Conservation (phyloP, 1,140 invertebrate genomes). For the Papilio polytes region DNA sequence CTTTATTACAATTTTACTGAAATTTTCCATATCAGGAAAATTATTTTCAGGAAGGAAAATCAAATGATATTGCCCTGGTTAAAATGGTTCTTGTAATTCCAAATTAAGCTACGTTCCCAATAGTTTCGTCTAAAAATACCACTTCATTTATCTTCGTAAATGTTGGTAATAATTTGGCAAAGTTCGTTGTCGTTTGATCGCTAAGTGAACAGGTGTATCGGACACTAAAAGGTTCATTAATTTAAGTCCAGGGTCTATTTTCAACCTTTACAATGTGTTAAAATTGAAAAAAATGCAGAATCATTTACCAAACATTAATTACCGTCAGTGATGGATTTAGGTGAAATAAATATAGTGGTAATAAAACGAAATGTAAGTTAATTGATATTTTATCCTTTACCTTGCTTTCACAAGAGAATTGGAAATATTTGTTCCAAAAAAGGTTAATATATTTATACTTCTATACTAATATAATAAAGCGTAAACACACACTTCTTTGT, state of each 20-base stretch:
- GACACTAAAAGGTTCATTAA: slow-evolving; percentile 31
- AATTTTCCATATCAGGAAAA: not conserved
- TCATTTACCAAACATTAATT: not conserved
- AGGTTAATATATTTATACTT: too few relatives aligned
- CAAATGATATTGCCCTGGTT: not conserved
- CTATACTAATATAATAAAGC: too few relatives aligned
- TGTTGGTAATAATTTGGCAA: not conserved
- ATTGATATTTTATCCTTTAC: not conserved
- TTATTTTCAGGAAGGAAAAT: not conserved
- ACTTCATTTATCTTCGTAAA: slow-evolving; percentile 25
- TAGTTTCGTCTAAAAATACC: slow-evolving; percentile 17
- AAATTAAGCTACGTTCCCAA: slow-evolving; percentile 6
- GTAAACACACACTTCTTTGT: too few relatives aligned
- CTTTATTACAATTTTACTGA: not conserved
- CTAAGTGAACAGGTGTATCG: slow-evolving; percentile 19
- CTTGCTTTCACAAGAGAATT: too few relatives aligned
- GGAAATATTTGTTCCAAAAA: too few relatives aligned
- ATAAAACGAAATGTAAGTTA: not conserved
- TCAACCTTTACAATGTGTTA: not conserved
- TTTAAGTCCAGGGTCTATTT: not conserved
- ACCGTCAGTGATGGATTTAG: not conserved
- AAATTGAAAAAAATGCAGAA: not conserved
- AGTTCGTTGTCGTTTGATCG: slow-evolving; percentile 20
- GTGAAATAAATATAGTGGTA: not conserved
- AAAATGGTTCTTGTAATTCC: not conserved